Evolutionary conservation across 2,113 vertebrate species (phyloP), one percentile per base, ranked within the genome.

Genomic region (Sylvilagus bachmani): DNA sequence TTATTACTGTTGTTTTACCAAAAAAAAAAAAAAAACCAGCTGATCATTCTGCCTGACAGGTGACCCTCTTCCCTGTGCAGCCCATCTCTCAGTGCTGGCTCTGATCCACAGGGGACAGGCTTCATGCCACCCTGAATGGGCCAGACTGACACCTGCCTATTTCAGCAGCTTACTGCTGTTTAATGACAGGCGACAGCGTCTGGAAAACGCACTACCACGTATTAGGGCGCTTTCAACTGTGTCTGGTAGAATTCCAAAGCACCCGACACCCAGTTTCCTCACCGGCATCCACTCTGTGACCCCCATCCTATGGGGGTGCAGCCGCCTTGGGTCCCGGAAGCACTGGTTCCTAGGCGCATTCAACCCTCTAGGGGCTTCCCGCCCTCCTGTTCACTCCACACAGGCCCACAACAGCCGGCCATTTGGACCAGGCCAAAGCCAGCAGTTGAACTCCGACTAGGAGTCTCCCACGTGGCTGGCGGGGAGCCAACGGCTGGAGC

Each of bases 181-280:
- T 61, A 87, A 61, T 24, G 81, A 77, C 49, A 70, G 71, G 16
- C 24, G n/a, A 51, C 49, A 87, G 64, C 33, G 75, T 92, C 64
- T 53, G 66, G 69, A 44, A 89, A 86, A 90, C 93, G 24, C 16
- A 93, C 36, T 22, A 51, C 36, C 51, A 69, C 12, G 44, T 77
- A 75, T 58, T 74, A 86, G 44, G 53, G 51, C 53, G 88, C 51
- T 90, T 95, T 82, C 83, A 69, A 79, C 29, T 71, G 21, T 55
- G 86, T 44, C 71, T 95, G 90, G 89, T 94, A 89, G 51, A 87
- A 89, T 94, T 96, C 93, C 93, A 90, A 96, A 62, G 85, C 70
- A 80, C 91, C 94, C 94, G 38, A 87, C 82, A 90, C 27, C 61
- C 81, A 61, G 62, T 69, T 81, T 88, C 36, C 53, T 94, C 44